Evolutionary conservation across 2,113 vertebrate species (phyloP), one percentile per base, ranked within the genome.

Genomic region (Columbina picui): DNA sequence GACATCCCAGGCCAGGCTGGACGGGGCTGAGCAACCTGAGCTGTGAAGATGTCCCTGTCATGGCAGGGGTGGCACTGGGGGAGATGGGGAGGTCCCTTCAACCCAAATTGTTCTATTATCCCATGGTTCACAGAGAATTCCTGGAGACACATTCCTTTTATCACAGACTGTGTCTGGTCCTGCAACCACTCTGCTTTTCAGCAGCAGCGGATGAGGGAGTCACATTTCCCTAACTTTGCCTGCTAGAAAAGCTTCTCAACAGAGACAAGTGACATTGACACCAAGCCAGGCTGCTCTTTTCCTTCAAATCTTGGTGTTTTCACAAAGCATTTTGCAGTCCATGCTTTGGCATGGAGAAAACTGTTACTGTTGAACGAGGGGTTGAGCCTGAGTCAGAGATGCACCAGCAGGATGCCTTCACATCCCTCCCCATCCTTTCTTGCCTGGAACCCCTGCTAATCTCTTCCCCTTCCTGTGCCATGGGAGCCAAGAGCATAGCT

Each of bases 381-480:
- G 56, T 57, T 65, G 57, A 93, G 80, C 49, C 65, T 5, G 25
- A 38, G 17, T 27, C 70, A 50, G 71, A 75, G 92, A 59, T 25
- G 32, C 61, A 55, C 4, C 77, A 75, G 86, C 79, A 82, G 64
- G 91, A 85, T 59, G 47, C 23, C 50, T 73, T 27, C 64, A 4
- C 6, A 18, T 14, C 83, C n/a, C 3, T 22, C 85, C 61, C 43
- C 39, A 55, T 25, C 50, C 81, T 27, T 67, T 49, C 78, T 71
- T 49, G 79, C 47, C 49, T 29, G 18, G 78, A 49, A 90, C 61
- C 53, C 78, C 86, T 19, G 78, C 86, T 77, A 77, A 73, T 61
- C 78, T 68, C 79, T 87, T 79, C 65, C 77, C 57, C 18, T 78
- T 92, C 73, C 89, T 38, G 68, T 71, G 78, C 86, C 92, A 90